Evolutionary conservation across 2,113 vertebrate species (phyloP).

Genomic region (Cyprinodon tularosa): DNA sequence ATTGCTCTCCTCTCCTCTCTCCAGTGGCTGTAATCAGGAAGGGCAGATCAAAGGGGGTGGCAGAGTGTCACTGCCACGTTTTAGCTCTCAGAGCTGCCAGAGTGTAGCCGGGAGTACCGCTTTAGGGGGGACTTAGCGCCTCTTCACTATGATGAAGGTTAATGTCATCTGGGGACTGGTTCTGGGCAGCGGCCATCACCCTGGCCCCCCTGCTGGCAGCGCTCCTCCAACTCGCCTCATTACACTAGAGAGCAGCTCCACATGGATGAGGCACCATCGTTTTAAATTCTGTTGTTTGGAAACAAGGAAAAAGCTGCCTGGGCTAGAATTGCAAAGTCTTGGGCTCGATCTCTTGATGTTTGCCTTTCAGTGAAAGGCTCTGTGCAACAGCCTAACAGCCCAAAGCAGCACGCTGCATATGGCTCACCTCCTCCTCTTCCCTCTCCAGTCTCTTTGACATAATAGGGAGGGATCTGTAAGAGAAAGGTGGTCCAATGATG

Average conservation of each 20-base stretch:
- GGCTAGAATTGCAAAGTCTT: constrained; percentile 33
- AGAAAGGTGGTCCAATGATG: constrained; percentile 74
- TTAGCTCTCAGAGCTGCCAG: constrained; percentile 75
- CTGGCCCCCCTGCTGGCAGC: constrained; percentile 45
- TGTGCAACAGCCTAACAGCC: constrained; percentile 16
- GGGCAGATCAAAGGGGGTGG: constrained; percentile 77
- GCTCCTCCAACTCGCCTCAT: constrained; percentile 64
- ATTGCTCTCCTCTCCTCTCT: constrained; percentile 48
- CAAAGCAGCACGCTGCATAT: constrained; percentile 15
- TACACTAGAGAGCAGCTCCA: constrained; percentile 62
- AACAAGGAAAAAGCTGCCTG: constrained; percentile 44
- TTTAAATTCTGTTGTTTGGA: constrained; percentile 60
- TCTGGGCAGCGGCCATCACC: constrained; percentile 51
- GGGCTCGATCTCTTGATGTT: constrained; percentile 41
- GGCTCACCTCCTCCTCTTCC: constrained; percentile 30
- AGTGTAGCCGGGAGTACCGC: constrained; percentile 71
- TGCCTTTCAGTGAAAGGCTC: constrained; percentile 16
- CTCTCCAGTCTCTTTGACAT: constrained; percentile 73
- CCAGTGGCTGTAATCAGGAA: constrained; percentile 76
- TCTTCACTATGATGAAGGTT: constrained; percentile 80
- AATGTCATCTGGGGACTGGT: constrained; percentile 77
- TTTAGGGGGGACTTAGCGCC: constrained; percentile 70
- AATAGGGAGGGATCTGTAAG: constrained; percentile 75
- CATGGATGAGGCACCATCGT: constrained; percentile 48
- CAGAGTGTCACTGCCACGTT: constrained; percentile 75